phyloP scores from a whole-genome alignment of 2,113 vertebrate genomes.

The Leptocoma aspasia region DNA sequence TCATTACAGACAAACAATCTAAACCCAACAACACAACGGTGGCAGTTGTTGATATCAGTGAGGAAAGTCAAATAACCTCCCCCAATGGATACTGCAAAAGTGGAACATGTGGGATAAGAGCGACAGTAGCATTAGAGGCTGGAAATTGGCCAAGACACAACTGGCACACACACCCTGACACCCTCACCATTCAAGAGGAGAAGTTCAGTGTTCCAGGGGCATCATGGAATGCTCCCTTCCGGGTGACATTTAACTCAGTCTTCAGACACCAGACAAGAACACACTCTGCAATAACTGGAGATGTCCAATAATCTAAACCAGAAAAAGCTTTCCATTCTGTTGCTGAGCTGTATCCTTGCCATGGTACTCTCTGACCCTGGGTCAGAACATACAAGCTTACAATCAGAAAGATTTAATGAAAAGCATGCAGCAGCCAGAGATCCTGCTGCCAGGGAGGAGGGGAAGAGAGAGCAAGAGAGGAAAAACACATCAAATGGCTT shows the following conservation, averaged over 20 bases:
- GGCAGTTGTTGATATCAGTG: neutral
- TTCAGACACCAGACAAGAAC: neutral
- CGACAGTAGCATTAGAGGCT: neutral
- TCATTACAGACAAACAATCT: neutral
- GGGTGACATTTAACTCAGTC: neutral
- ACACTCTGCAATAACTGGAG: neutral
- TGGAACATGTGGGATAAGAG: neutral
- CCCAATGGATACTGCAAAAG: neutral
- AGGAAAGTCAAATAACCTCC: neutral
- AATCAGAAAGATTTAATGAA: constrained; percentile 58
- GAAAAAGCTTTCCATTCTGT: constrained; percentile 2
- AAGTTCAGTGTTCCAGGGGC: neutral
- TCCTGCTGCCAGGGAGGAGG: constrained; percentile 15
- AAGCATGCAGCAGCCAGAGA: constrained; percentile 10
- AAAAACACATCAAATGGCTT: constrained; percentile 25
- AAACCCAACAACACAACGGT: neutral
- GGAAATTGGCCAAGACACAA: neutral
- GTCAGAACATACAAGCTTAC: constrained; percentile 15
- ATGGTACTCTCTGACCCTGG: constrained; percentile 12
- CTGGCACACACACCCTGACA: neutral
- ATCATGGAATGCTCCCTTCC: neutral
- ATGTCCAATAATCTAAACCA: constrained; percentile 17
- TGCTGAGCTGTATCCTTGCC: neutral
- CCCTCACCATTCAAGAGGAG: neutral
- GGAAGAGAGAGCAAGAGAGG: neutral